phyloP scores from a whole-genome alignment of 2,797 vertebrate genomes.

The Silurus aristotelis region DNA sequence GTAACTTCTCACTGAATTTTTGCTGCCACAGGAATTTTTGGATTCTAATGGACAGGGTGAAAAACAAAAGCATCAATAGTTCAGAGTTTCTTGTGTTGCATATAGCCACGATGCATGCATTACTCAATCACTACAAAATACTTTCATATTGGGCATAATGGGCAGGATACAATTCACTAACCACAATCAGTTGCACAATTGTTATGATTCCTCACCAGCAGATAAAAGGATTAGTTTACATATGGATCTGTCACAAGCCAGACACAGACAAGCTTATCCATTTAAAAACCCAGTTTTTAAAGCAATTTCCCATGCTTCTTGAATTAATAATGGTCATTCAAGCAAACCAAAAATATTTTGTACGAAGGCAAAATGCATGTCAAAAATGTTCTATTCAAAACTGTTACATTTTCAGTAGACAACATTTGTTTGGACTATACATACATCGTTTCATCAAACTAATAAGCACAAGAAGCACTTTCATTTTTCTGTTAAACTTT shows the following conservation, averaged over 20 bases:
- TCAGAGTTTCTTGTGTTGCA: neutral
- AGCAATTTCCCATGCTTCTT: constrained; percentile 64
- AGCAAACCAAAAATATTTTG: neutral
- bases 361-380: neutral
- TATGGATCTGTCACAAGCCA: neutral
- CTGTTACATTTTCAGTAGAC: neutral
- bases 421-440: neutral
- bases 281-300: constrained; percentile 14
- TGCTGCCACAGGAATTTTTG: neutral
- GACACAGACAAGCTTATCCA: neutral
- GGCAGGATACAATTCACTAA: constrained; percentile 8
- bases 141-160: neutral
- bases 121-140: neutral
- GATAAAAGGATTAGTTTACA: neutral
- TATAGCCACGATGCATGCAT: constrained; percentile 15
- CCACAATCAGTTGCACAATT: constrained; percentile 11
- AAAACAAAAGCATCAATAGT: constrained; percentile 6
- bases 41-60: neutral
- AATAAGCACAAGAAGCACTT: neutral
- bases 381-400: neutral
- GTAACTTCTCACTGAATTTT: neutral
- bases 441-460: neutral
- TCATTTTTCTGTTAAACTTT: neutral
- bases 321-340: constrained; percentile 59
- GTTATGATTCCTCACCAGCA: neutral